Conservation (phyloP, 2,113 vertebrate species). For the Tragelaphus imberbis region DNA sequence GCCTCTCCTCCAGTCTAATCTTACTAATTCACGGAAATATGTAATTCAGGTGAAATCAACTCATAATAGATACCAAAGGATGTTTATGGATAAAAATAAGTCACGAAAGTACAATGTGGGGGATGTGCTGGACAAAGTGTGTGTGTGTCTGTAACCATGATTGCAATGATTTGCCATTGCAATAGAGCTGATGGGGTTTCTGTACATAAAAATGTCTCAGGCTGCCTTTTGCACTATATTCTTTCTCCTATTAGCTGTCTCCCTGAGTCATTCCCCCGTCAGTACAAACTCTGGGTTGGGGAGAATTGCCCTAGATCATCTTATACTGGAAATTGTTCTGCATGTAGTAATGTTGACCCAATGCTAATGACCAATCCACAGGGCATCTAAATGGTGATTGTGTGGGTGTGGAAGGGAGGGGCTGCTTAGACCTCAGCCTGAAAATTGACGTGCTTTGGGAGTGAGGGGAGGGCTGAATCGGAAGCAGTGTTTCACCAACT, state of each 20-base stretch:
- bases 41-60: not conserved
- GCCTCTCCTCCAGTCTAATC: not conserved
- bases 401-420: accelerated
- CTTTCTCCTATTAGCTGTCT: not conserved
- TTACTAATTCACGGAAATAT: not conserved
- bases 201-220: not conserved
- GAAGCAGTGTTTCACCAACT: not conserved
- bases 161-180: not conserved
- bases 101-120: not conserved
- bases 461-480: not conserved
- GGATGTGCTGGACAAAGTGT: not conserved
- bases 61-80: not conserved
- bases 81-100: not conserved
- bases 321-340: not conserved
- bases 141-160: not conserved
- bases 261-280: not conserved
- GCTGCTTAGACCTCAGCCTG: not conserved
- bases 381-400: not conserved
- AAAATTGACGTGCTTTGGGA: not conserved
- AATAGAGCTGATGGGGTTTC: not conserved
- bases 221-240: not conserved
- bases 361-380: not conserved
- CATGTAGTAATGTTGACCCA: not conserved
- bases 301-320: not conserved
- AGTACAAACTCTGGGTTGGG: not conserved